These are phyloP conservation scores for Ametastegia equiseti DNA, from an alignment of 2,888 invertebrate genomes.

Conservation along the genomic window DNA sequence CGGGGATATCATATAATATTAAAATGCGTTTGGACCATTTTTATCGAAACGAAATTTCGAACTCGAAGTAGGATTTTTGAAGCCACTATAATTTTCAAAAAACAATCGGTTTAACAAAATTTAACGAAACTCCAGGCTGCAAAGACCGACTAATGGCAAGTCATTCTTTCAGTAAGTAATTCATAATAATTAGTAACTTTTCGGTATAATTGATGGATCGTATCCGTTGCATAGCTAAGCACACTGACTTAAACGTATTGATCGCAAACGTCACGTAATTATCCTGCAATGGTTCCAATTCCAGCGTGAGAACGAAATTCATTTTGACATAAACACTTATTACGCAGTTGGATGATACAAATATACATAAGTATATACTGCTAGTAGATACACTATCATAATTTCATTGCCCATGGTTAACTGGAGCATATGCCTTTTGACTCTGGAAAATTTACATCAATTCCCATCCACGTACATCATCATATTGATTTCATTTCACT, in stretches of 20 bases:
- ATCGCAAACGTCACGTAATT: slow-evolving; percentile 4
- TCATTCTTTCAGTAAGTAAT: neutral
- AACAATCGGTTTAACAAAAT: neutral
- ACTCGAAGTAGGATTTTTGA: neutral
- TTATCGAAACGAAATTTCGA: neutral
- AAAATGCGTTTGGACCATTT: neutral
- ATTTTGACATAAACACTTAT: slow-evolving; percentile 34
- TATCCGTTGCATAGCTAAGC: slow-evolving; percentile 11
- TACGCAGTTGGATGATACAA: slow-evolving; percentile 1
- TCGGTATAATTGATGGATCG: slow-evolving; percentile 4
- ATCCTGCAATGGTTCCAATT: slow-evolving; percentile 39
- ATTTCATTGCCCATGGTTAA: slow-evolving; percentile 26
- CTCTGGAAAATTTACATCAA: neutral
- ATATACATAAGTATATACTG: slow-evolving; percentile 1
- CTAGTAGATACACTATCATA: slow-evolving; percentile 30
- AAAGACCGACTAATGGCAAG: neutral
- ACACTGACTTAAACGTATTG: slow-evolving; percentile 34
- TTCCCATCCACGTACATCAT: neutral
- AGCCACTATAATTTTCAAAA: neutral
- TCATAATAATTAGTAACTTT: neutral
- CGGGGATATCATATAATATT: neutral
- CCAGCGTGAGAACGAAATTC: slow-evolving; percentile 38
- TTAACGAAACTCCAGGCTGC: neutral
- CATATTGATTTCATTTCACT: neutral
- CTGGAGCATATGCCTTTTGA: neutral